Percentiles rank a stretch among this genome's conserved stretches.
phyloP scores from a whole-genome alignment of 2,113 vertebrate species.

The Apus apus region DNA sequence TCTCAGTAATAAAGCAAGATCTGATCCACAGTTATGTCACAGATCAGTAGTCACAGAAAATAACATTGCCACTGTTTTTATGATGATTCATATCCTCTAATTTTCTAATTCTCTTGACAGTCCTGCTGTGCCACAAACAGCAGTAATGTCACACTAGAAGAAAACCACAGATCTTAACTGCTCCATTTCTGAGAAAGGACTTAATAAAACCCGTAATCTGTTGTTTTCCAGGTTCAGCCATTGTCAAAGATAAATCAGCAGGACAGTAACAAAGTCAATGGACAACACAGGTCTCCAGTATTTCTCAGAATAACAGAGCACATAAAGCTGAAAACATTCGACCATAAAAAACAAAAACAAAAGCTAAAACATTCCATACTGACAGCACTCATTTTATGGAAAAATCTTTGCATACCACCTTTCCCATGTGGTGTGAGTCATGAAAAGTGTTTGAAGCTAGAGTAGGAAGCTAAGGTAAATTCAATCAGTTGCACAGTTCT shows the following conservation, averaged over 20 bases:
- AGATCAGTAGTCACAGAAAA: slow-evolving; percentile 4
- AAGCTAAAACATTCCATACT: not conserved
- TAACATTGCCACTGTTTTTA: not conserved
- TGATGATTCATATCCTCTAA: slow-evolving; percentile 15
- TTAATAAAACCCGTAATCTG: not conserved
- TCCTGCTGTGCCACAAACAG: slow-evolving; percentile 3
- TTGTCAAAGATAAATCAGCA: not conserved
- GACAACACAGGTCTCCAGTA: not conserved
- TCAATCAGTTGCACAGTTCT: not conserved
- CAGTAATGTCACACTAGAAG: slow-evolving; percentile 6
- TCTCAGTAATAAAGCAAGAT: not conserved
- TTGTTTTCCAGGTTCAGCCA: not conserved
- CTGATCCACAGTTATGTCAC: not conserved
- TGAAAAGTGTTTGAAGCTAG: not conserved
- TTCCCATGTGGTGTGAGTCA: not conserved
- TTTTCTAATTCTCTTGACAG: slow-evolving; percentile 29
- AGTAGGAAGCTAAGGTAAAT: not conserved
- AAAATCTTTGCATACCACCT: not conserved
- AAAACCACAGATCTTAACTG: not conserved
- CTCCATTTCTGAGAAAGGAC: not conserved
- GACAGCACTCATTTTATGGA: not conserved
- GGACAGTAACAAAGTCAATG: not conserved
- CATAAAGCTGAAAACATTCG: not conserved
- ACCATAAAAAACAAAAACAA: not conserved
- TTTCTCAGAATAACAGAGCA: not conserved